Base-by-base conservation (phyloP, 2,888 invertebrate genomes). In the Latrodectus elegans region DNA sequence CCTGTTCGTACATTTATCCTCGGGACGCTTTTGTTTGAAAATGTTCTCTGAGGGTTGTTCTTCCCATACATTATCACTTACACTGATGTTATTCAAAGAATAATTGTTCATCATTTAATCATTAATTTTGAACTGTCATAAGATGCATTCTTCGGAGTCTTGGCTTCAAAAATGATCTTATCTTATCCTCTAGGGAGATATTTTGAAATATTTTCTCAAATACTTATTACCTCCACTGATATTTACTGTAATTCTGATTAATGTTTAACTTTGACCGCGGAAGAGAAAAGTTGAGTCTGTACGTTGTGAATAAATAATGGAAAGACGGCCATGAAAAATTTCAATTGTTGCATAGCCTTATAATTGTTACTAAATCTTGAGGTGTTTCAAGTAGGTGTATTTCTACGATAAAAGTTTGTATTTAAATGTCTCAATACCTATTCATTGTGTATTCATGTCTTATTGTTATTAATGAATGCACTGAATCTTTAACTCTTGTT, bases 1-100 rank as follows among this genome's bases (percentile, higher is more conserved):
- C 82, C 75, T 65, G 8, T 38, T 49, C 55, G 74, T 70, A 75
- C 75, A 75, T 75, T 82, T 74, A 82, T 82, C 75, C 82, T 67
- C 70, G 12, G 60, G 52, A 51, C 74, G 82, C 82, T 75, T 82
- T 82, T 82, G 82, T 82, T 82, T 75, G 68, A 60, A 67, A 77
- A 77, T 53, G 76, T 80, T 71, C 78, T 55, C 78, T n/a, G 8
- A 17, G 60, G 72, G 71, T 38, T 74, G 53, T 60, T 60, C 60
- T 60, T 60, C 60, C 10, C 60, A 60, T 60, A n/a, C n/a, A 60
- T 60, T 60, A 60, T 60, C 60, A 60, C 60, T n/a, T 60, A n/a
- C 60, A 15, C 10, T 60, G 60, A 15, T 60, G 60, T n/a, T 15
- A 60, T 60, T 60, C n/a, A 60, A 60, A 60, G 60, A 60, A 60